A percentile compares a stretch with the other conserved stretches of the same genome.
phyloP scores from a whole-genome alignment of 2,113 vertebrate genomes.

The Dryoscopus gambensis region DNA sequence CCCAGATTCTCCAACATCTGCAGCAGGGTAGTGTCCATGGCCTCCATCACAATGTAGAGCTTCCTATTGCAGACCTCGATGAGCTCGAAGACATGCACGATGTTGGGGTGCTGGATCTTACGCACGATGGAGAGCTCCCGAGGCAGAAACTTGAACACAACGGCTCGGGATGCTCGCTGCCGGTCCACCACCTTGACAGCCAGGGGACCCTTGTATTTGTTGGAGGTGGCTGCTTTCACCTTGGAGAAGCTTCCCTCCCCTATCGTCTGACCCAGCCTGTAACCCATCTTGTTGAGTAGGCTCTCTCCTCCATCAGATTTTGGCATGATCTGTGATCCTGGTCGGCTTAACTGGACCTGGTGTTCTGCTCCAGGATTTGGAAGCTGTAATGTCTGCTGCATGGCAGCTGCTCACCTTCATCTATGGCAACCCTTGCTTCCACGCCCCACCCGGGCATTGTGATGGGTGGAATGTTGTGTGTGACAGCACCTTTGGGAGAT shows the following conservation, averaged over 20 bases:
- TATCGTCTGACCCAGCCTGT: slow-evolving; percentile 66
- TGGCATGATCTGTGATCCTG: not conserved
- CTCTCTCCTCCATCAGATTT: slow-evolving; percentile 56
- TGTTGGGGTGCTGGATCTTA: slow-evolving; percentile 73
- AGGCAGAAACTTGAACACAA: slow-evolving; percentile 76
- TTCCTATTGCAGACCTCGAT: slow-evolving; percentile 72
- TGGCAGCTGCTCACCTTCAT: not conserved
- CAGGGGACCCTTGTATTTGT: slow-evolving; percentile 70
- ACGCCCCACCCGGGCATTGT: not conserved
- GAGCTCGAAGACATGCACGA: slow-evolving; percentile 72
- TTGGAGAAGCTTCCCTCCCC: slow-evolving; percentile 80
- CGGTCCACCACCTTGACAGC: slow-evolving; percentile 79
- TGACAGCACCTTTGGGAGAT: not conserved
- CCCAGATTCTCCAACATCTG: slow-evolving; percentile 64
- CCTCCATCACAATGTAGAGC: slow-evolving; percentile 79
- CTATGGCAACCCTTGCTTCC: not conserved
- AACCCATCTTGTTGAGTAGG: slow-evolving; percentile 70
- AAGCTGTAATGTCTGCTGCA: slow-evolving; percentile 32
- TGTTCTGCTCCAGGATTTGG: slow-evolving; percentile 16
- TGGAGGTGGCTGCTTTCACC: slow-evolving; percentile 76
- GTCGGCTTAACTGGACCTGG: not conserved
- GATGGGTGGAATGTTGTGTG: not conserved
- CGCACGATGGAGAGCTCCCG: slow-evolving; percentile 73
- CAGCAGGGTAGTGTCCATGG: slow-evolving; percentile 72
- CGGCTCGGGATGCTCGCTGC: slow-evolving; percentile 47